Conservation (phyloP, 2,797 vertebrate species). For the Diplodus puntazzo region DNA sequence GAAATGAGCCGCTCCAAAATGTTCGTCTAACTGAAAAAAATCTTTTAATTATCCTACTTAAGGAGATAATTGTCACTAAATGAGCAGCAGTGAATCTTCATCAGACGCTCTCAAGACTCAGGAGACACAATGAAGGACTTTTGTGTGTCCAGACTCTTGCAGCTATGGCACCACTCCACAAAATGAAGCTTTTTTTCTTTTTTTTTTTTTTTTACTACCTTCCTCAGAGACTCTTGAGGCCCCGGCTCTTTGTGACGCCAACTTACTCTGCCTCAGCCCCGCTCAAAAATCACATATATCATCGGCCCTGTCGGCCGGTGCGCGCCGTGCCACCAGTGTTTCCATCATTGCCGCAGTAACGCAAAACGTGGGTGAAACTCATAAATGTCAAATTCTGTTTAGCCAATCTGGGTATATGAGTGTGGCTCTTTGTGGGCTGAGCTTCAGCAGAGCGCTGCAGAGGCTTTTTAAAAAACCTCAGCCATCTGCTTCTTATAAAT, state of each 20-base stretch:
- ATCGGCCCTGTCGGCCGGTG: conserved; percentile 38
- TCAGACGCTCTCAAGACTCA: background rate
- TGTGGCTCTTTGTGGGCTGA: conserved; percentile 56
- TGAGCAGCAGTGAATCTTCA: conserved; percentile 21
- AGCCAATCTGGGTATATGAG: conserved; percentile 45
- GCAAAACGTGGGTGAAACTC: conserved; percentile 59
- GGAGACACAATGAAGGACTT: conserved; percentile 29
- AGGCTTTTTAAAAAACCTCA: conserved; percentile 46
- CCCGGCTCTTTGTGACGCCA: conserved; percentile 41
- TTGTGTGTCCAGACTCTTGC: conserved; percentile 18
- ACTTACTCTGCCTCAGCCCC: conserved; percentile 47
- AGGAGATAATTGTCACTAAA: conserved; percentile 3
- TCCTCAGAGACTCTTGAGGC: conserved; percentile 53
- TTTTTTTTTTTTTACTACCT: conserved; percentile 30
- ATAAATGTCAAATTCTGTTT: conserved; percentile 74
- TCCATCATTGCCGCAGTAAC: conserved; percentile 57
- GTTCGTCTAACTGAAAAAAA: conserved; percentile 35
- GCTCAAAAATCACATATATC: conserved; percentile 60
- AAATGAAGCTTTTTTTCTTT: conserved; percentile 42
- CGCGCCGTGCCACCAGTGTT: conserved; percentile 50
- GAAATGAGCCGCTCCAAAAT: conserved; percentile 18
- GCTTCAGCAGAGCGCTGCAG: conserved; percentile 39
- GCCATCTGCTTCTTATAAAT: conserved; percentile 60
- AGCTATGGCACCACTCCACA: conserved; percentile 43
- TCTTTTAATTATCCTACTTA: background rate